phyloP scores from a whole-genome alignment of 37 sponge, comb jelly and placozoan species.

The Bolinopsis microptera region DNA sequence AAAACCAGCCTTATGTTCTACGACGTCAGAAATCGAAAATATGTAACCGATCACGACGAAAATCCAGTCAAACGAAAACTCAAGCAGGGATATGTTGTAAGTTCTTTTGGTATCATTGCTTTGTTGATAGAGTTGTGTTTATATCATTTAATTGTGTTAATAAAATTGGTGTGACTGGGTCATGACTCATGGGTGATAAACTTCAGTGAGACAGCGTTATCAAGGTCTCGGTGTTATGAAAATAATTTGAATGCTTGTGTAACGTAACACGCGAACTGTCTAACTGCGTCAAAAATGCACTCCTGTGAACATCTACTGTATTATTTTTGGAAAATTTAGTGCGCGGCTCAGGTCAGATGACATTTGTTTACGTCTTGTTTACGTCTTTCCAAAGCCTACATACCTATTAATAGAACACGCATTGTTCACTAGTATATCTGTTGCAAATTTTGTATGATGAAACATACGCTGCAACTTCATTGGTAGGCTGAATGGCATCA shows the following conservation, averaged over 20 bases:
- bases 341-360: background rate
- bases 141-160: no score
- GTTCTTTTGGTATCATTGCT: no score
- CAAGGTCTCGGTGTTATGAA: no score
- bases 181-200: no score
- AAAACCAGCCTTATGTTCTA: slow-evolving; percentile 61
- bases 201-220: no score
- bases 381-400: no score
- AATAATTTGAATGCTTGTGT: background rate
- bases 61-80: slow-evolving; percentile 7
- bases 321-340: slow-evolving; percentile 56
- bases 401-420: no score
- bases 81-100: slow-evolving; percentile 24
- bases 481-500: no score
- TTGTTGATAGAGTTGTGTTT: background rate
- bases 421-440: no score
- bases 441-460: no score
- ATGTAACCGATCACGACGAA: slow-evolving; percentile 1
- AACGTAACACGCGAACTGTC: background rate
- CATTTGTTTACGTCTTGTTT: background rate
- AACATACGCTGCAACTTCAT: no score
- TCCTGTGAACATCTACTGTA: slow-evolving; percentile 64
- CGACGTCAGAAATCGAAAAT: slow-evolving; percentile 53
- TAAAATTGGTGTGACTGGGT: no score
- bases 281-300: background rate